Evolutionary conservation across 2,113 vertebrate genomes (phyloP).

Genomic region (Myiopsitta monachus): DNA sequence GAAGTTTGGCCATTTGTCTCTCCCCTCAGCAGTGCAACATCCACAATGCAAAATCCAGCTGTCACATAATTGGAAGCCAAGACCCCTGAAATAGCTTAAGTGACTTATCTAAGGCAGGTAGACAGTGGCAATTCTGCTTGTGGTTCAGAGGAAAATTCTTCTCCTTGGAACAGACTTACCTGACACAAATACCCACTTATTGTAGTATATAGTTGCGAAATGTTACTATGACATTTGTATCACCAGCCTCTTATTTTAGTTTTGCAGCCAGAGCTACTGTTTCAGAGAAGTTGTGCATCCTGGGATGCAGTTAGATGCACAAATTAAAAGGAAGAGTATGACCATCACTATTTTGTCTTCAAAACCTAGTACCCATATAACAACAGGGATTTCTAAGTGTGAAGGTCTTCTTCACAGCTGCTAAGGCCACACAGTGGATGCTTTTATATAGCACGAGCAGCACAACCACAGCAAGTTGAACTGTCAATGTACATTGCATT

Average conservation of each 20-base stretch:
- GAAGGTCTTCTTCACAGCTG: background rate
- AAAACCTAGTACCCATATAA: background rate
- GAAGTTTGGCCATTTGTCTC: background rate
- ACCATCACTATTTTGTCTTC: background rate
- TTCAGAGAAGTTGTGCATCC: background rate
- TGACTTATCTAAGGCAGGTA: background rate
- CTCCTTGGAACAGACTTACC: background rate
- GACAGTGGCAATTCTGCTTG: background rate
- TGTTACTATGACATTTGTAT: background rate
- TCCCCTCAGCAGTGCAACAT: background rate
- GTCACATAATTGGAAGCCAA: background rate
- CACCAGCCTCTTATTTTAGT: background rate
- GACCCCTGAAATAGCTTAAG: background rate
- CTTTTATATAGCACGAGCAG: background rate
- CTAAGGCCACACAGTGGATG: background rate
- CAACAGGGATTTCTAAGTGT: background rate
- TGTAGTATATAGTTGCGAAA: background rate
- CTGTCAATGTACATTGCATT: background rate
- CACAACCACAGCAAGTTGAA: background rate
- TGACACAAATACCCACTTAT: background rate
- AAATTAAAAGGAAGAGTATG: background rate
- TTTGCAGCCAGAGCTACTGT: background rate
- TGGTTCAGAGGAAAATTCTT: background rate
- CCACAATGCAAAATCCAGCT: background rate
- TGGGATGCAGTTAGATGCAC: background rate